Evolutionary conservation across 92 coral and sea anemone genomes (phyloP), one percentile per base, ranked within the genome.

Genomic region (Anthopleura xanthogrammica): DNA sequence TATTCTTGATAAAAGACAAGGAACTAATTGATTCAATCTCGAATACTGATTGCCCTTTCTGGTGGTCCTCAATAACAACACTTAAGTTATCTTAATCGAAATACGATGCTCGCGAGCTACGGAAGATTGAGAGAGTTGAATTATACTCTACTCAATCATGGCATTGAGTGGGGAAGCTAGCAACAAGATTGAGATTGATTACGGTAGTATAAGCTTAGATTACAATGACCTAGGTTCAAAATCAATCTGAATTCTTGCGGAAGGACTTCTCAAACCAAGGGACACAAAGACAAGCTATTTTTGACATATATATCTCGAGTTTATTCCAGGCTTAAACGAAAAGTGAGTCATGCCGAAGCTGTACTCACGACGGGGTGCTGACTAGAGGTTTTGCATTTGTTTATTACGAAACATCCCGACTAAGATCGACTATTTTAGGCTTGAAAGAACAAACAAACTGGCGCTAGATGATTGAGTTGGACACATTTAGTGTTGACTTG

Each of bases 191-290:
- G 41, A 64, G 83, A 68, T 81, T 46, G 46, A 68, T 68, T 23
- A 81, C 36, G 12, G 22, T 29, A 12, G 14, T 48, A 20, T 16
- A 19, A 60, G 42, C 17, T 62, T 68, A 60, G 29, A 81, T 68
- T 81, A 81, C 84, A 70, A 68, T 81, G 84, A 81, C 77, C 84
- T 52, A 23, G 40, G 36, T 22, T 75, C 72, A 66, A 29, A 70
- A n/a, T 52, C 24, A 81, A 48, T 39, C 36, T 50, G 41, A 16
- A 70, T 55, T 81, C 74, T 68, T 81, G 23, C 65, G 74, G 46
- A n/a, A 54, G 70, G 52, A 9, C 56, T 68, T 68, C 52, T 60
- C 41, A 81, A 54, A 19, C 8, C 56, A 68, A 9, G 73, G 57
- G 13, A 16, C 55, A 4, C 13, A 6, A 75, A 75, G 55, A 50